Conservation (phyloP, 2,113 vertebrate species). For the Mugil cephalus region DNA sequence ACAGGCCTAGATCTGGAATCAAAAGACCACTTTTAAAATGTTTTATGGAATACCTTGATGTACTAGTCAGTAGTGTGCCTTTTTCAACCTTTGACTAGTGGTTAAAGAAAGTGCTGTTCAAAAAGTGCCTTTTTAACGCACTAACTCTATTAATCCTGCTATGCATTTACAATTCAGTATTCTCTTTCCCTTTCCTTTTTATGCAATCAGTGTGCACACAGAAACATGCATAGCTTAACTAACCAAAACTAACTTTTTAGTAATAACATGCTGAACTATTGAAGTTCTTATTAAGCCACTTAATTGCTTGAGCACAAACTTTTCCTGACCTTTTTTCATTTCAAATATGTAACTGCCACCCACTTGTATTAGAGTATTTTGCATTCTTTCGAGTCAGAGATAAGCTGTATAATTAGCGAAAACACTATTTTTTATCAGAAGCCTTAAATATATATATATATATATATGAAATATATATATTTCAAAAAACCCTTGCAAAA, state of each 20-base stretch:
- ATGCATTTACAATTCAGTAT: conserved; percentile 46
- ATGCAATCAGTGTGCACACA: conserved; percentile 18
- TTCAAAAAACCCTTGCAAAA: not conserved
- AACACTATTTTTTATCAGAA: conserved; percentile 10
- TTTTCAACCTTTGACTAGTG: conserved; percentile 39
- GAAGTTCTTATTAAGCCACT: not conserved
- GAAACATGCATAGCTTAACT: conserved; percentile 15
- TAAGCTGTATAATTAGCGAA: conserved; percentile 40
- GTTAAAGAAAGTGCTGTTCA: conserved; percentile 40
- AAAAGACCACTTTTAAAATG: conserved; percentile 25
- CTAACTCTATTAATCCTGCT: conserved; percentile 50
- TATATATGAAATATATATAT: conserved; percentile 7
- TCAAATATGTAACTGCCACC: conserved; percentile 41
- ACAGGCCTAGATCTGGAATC: conserved; percentile 51
- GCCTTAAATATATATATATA: no score
- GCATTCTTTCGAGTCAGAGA: conserved; percentile 30
- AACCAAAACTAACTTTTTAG: conserved; percentile 47
- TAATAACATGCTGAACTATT: conserved; percentile 37
- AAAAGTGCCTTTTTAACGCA: conserved; percentile 72
- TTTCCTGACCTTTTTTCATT: conserved; percentile 6
- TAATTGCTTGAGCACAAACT: conserved; percentile 10
- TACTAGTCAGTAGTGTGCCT: conserved; percentile 35
- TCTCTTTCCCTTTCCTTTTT: conserved; percentile 26
- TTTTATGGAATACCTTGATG: conserved; percentile 37
- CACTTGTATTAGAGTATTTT: conserved; percentile 44